phyloP scores from a whole-genome alignment of 1,140 invertebrate species.

The Harpegnathos saltator region DNA sequence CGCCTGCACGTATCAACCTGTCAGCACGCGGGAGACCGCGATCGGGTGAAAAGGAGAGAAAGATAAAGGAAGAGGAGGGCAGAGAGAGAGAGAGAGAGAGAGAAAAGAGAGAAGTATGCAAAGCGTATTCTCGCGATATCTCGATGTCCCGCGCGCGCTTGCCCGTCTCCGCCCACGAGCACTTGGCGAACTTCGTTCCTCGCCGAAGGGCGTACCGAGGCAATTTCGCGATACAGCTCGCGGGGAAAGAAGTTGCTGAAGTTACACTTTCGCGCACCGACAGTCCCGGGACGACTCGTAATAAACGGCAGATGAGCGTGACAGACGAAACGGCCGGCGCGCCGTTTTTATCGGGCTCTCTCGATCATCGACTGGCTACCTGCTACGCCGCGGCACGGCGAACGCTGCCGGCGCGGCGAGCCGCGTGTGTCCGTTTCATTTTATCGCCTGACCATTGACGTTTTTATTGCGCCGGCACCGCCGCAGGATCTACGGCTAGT shows the following conservation, averaged over 20 bases:
- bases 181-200: not conserved
- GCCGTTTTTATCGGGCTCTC: constrained; percentile 68
- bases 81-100: too few species aligned
- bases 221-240: not conserved
- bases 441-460: constrained; percentile 62
- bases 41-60: not conserved
- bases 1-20: not conserved
- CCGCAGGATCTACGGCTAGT: constrained; percentile 22
- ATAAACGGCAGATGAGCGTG: not conserved
- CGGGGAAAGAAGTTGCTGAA: constrained; percentile 25
- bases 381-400: constrained; percentile 33
- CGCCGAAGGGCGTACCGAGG: not conserved
- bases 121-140: not conserved
- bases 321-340: constrained; percentile 53
- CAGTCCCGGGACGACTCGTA: not conserved
- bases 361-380: constrained; percentile 67
- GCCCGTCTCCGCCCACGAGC: not conserved
- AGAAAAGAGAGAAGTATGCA: not conserved
- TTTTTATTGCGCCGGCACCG: constrained; percentile 51
- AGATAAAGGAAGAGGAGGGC: too few species aligned
- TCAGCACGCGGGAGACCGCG: not conserved
- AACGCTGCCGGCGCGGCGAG: constrained; percentile 10
- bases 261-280: not conserved
- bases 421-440: constrained; percentile 64
- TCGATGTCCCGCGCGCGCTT: not conserved